Conservation (phyloP, 2,797 vertebrate genomes). For the Pogoniulus pusillus region DNA sequence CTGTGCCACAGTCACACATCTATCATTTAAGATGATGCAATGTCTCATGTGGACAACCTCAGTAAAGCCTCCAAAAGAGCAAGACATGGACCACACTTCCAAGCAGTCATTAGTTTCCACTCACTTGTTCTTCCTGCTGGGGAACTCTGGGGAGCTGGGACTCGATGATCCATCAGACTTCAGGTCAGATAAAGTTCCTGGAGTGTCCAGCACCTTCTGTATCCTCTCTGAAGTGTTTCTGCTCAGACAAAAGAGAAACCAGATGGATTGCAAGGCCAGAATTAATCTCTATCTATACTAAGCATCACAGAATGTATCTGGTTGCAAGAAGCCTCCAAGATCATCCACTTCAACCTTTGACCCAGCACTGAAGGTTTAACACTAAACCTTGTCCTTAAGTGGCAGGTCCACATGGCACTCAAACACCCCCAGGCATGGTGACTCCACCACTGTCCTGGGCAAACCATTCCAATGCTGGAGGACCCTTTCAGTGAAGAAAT, state of each 20-base stretch:
- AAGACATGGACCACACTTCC: background rate
- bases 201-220: constrained; percentile 66
- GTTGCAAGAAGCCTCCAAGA: too few species aligned
- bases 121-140: constrained; percentile 71
- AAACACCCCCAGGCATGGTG: too few species aligned
- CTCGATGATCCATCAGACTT: constrained; percentile 72
- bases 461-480: too few species aligned
- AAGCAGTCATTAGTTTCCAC: constrained; percentile 27
- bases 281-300: background rate
- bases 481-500: too few species aligned
- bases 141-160: constrained; percentile 73
- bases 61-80: background rate
- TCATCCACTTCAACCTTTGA: too few species aligned
- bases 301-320: background rate
- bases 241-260: background rate
- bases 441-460: too few species aligned
- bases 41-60: background rate
- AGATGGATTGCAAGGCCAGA: background rate
- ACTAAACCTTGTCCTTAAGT: too few species aligned
- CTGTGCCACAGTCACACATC: background rate
- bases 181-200: constrained; percentile 65
- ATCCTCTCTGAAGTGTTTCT: constrained; percentile 59
- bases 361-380: too few species aligned
- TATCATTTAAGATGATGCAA: background rate
- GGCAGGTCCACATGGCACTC: too few species aligned